Base-by-base conservation (phyloP, 2,888 invertebrate species). In the Horisme vitalbata region DNA sequence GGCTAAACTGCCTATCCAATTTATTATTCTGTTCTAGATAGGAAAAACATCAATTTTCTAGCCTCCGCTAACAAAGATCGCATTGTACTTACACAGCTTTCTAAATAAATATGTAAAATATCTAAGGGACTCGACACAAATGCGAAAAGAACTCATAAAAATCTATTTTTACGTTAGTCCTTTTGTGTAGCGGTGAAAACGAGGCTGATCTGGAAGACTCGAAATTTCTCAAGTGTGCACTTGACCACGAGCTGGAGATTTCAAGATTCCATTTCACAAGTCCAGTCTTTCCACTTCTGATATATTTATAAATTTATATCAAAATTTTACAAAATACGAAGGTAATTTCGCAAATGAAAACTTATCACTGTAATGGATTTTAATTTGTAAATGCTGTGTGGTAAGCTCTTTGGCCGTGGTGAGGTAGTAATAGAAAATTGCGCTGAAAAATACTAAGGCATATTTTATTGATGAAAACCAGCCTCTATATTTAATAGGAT, bases 131-230 rank as follows among this genome's bases (percentile, higher is more conserved):
- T 38, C 24, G 3, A 27, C 14, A 18, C 41, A 52, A 49, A 52
- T 43, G 45, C 26, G 31, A 35, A 43, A 45, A 44, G 34, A 15
- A 38, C 20, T 18, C 34, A 46, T 41, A 44, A 38, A 37, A 11
- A 26, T 11, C 2, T 11, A 12, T 23, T 43, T 47, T 49, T 23
- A 43, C 30, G 49, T 14, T 23, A 55, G 45, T 52, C 55, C 59
- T 61, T 63, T 59, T 59, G 58, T 55, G 52, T 56, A 48, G 61
- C 55, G 59, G 43, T 45, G 53, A 53, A 53, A 67, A 58, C 54
- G 63, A 61, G 65, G 53, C 55, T 62, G 61, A 68, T 61, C 54
- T 52, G 55, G 52, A 47, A 57, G 61, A 52, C 66, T 68, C 57
- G 52, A 65, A 64, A 66, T 66, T 63, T 63, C 57, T 61, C 59